phyloP scores from a whole-genome alignment of 2,888 invertebrate species.

The Drosophila peninsularis region DNA sequence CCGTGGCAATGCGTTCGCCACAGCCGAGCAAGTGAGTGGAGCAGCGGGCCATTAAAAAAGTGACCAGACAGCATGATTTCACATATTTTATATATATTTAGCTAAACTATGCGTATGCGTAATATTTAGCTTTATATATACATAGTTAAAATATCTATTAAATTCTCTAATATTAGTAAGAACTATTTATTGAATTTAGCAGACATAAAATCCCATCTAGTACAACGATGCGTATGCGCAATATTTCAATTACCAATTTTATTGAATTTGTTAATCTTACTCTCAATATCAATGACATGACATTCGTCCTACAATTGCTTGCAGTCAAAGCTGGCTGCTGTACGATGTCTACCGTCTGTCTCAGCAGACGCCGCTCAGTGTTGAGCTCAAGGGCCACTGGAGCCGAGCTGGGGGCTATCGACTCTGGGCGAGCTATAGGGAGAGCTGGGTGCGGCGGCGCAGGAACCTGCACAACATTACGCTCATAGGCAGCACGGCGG shows the following conservation, averaged over 20 bases:
- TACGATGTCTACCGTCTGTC: constrained; percentile 80
- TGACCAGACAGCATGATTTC: no score
- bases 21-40: constrained; percentile 38
- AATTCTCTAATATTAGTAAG: no score
- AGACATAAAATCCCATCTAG: not conserved
- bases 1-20: constrained; percentile 64
- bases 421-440: constrained; percentile 41
- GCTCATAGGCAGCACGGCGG: constrained; percentile 68
- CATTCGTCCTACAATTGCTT: constrained; percentile 2
- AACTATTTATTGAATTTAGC: no score
- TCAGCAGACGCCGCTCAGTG: constrained; percentile 47
- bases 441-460: constrained; percentile 69
- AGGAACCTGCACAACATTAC: constrained; percentile 65
- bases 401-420: constrained; percentile 53
- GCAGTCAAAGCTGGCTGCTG: constrained; percentile 47
- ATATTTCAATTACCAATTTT: not conserved
- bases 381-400: constrained; percentile 77
- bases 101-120: no score
- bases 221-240: not conserved
- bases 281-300: no score
- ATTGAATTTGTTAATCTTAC: no score
- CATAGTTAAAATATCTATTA: no score
- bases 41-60: not conserved
- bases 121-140: no score
- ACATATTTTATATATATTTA: no score